Evolutionary conservation across 2,113 vertebrate genomes (phyloP).

Genomic region (Gasterosteus nipponicus): DNA sequence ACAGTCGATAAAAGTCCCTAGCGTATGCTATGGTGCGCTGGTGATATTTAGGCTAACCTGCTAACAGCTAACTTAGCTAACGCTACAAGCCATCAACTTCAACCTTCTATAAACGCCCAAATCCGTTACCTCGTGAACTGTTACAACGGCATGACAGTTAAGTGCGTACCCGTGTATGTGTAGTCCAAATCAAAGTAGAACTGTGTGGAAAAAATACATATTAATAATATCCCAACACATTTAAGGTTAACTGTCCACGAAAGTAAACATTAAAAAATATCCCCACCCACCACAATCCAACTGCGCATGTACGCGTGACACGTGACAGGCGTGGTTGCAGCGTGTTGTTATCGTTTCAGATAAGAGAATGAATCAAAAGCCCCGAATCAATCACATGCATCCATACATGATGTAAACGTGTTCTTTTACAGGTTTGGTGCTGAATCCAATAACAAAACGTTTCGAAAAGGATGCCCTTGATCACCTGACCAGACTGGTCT

Average conservation of each 20-base stretch:
- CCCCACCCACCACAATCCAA: slow-evolving; percentile 52
- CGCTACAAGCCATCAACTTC: slow-evolving; percentile 29
- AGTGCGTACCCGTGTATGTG: neutral
- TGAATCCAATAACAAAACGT: no score
- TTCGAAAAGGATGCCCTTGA: neutral
- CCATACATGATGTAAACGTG: no score
- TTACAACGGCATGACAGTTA: neutral
- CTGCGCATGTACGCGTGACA: slow-evolving; percentile 35
- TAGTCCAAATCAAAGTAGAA: no score
- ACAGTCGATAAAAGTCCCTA: neutral
- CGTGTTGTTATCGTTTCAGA: neutral
- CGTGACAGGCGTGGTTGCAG: slow-evolving; percentile 54
- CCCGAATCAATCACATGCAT: neutral
- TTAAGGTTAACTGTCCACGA: slow-evolving; percentile 49
- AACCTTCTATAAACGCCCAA: neutral
- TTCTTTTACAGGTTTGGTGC: no score
- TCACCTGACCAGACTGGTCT: no score
- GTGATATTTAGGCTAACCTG: slow-evolving; percentile 26
- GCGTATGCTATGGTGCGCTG: slow-evolving; percentile 10
- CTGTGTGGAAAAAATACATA: neutral
- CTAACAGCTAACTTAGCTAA: slow-evolving; percentile 38
- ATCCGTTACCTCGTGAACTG: neutral
- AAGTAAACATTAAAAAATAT: slow-evolving; percentile 72
- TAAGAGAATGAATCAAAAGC: neutral
- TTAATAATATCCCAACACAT: neutral